A percentile compares a stretch with the other conserved stretches of the same genome.
Evolutionary conservation across 1,140 invertebrate genomes (phyloP).

Genomic region (Psilanteris sp.): DNA sequence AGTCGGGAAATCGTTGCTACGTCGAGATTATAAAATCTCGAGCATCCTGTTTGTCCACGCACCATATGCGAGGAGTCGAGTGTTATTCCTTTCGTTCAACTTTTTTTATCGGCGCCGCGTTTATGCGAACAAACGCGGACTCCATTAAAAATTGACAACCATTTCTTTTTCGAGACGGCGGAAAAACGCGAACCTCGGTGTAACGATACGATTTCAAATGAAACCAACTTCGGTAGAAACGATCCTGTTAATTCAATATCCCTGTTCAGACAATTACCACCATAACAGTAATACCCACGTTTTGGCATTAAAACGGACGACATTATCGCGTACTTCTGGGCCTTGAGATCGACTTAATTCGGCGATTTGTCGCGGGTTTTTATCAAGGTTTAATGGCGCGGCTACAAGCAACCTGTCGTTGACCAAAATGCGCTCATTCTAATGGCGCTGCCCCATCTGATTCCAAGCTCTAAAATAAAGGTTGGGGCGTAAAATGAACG

Average conservation of each 20-base stretch:
- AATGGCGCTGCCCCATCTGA: conserved; percentile 14
- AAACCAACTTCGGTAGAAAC: too few species aligned
- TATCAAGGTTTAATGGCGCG: conserved; percentile 28
- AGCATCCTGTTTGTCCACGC: conserved; percentile 31
- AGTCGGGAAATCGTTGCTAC: conserved; percentile 2
- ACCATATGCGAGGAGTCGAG: conserved; percentile 1
- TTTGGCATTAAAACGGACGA: not conserved
- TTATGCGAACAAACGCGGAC: not conserved
- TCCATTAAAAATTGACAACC: conserved; percentile 4
- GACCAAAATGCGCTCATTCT: conserved; percentile 20
- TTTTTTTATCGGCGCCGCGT: conserved; percentile 18
- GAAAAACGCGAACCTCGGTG: too few species aligned
- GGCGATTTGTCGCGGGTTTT: conserved; percentile 1
- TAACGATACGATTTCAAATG: too few species aligned
- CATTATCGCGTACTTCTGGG: not conserved
- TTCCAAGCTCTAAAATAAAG: conserved; percentile 14
- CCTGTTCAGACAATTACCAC: too few species aligned
- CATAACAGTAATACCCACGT: conserved; percentile 2
- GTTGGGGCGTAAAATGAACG: conserved; percentile 2
- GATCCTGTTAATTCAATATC: too few species aligned
- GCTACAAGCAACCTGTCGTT: conserved; percentile 20
- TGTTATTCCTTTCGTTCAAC: too few species aligned
- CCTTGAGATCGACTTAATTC: conserved; percentile 9
- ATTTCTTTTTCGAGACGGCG: not conserved
- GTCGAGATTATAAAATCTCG: conserved; percentile 18